Conservation (phyloP, 2,888 invertebrate genomes). For the Scelioninae gen. 1 region DNA sequence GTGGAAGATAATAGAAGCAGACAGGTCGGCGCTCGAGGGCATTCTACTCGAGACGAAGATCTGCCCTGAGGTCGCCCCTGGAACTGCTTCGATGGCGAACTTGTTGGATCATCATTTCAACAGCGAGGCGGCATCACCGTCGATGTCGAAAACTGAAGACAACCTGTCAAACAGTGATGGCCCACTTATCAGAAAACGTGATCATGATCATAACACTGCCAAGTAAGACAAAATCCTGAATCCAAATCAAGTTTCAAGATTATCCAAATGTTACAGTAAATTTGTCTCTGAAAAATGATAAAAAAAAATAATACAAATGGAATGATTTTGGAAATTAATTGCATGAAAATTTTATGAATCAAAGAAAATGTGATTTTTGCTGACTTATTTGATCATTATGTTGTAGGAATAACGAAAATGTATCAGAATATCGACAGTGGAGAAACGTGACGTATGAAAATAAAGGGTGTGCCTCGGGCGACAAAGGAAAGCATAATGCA, state of each 20-base stretch:
- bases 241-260: not conserved
- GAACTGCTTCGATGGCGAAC: slow-evolving; percentile 53
- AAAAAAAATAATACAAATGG: not conserved
- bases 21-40: slow-evolving; percentile 59
- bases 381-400: slow-evolving; percentile 3
- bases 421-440: slow-evolving; percentile 59
- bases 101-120: slow-evolving; percentile 64
- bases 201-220: slow-evolving; percentile 69
- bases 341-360: too few species aligned
- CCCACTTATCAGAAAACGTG: slow-evolving; percentile 78
- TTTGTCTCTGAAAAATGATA: not conserved
- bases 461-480: slow-evolving; percentile 58
- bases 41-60: slow-evolving; percentile 57
- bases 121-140: slow-evolving; percentile 75
- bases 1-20: slow-evolving; percentile 58
- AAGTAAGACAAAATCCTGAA: slow-evolving; percentile 65
- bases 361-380: too few species aligned
- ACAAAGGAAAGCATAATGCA: slow-evolving; percentile 77
- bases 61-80: slow-evolving; percentile 39
- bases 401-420: slow-evolving; percentile 46
- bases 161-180: slow-evolving; percentile 82
- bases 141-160: slow-evolving; percentile 81
- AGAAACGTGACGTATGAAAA: slow-evolving; percentile 52
- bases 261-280: not conserved
- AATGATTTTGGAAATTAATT: not conserved